A percentile compares a stretch with the other conserved stretches of the same genome.
Conservation (phyloP, 2,113 vertebrate genomes). For the Zootoca vivipara region DNA sequence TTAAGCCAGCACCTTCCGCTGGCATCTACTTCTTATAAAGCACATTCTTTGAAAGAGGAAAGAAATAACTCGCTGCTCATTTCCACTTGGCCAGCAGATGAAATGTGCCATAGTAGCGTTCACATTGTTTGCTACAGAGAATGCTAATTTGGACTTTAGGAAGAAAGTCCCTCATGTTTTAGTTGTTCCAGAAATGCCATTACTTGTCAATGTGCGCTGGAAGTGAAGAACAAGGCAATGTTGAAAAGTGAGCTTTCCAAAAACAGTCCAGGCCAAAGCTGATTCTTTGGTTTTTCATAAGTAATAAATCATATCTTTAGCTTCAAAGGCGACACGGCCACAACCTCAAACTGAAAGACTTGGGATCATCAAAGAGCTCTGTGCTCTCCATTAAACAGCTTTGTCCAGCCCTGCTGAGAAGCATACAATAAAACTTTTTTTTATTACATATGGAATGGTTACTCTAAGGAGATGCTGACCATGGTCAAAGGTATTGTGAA, state of each 20-base stretch:
- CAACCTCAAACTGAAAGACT: constrained; percentile 39
- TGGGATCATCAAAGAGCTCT: constrained; percentile 8
- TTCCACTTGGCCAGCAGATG: constrained; percentile 63
- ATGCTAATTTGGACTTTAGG: constrained; percentile 71
- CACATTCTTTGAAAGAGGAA: constrained; percentile 42
- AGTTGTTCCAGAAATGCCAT: constrained; percentile 71
- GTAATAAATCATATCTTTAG: constrained; percentile 67
- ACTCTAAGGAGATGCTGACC: not conserved
- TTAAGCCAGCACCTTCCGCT: constrained; percentile 26
- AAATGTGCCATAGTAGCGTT: constrained; percentile 62
- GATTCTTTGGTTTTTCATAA: constrained; percentile 73
- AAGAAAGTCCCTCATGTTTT: constrained; percentile 70
- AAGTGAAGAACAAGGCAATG: constrained; percentile 74
- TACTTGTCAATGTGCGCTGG: constrained; percentile 72
- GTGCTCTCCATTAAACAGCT: constrained; percentile 34
- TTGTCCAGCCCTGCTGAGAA: constrained; percentile 16
- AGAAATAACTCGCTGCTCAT: constrained; percentile 51
- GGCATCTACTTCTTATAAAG: constrained; percentile 44
- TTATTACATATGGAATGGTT: not conserved
- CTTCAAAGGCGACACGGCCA: constrained; percentile 26
- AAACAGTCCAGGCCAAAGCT: constrained; percentile 70
- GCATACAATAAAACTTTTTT: not conserved
- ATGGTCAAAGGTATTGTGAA: not conserved
- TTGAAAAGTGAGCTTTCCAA: constrained; percentile 76
- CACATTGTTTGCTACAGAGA: constrained; percentile 67